Evolutionary conservation across 1,140 invertebrate genomes (phyloP).

Genomic region (Cheumatopsyche charites): DNA sequence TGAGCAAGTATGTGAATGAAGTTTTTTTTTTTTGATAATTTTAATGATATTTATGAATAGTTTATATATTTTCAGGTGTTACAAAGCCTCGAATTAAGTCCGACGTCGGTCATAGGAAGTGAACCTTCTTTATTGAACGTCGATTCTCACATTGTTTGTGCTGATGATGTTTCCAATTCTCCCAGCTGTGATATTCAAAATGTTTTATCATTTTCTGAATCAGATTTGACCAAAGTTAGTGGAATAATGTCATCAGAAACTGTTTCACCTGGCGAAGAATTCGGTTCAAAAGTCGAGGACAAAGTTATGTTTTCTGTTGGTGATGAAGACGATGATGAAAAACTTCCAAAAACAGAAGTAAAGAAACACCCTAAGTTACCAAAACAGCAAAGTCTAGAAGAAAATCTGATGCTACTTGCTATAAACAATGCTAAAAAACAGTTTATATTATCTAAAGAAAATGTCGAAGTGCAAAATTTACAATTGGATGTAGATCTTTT

Average conservation of each 20-base stretch:
- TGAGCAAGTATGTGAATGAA: conserved; percentile 52
- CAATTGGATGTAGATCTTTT: conserved; percentile 22
- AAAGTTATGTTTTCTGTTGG: conserved; percentile 45
- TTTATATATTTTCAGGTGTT: conserved; percentile 38
- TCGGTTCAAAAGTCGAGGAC: conserved; percentile 26
- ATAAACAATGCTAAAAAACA: background rate
- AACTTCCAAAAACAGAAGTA: background rate
- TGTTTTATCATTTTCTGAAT: conserved; percentile 52
- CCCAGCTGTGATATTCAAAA: conserved; percentile 54
- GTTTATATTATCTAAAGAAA: conserved; percentile 12
- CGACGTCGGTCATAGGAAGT: conserved; percentile 58
- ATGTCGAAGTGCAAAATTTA: conserved; percentile 27
- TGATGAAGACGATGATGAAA: conserved; percentile 25
- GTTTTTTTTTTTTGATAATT: background rate
- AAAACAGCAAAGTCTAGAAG: conserved; percentile 16
- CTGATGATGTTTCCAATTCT: conserved; percentile 36
- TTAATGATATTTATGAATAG: background rate
- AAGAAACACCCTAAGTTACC: background rate
- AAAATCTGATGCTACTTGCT: background rate
- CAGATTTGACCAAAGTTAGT: conserved; percentile 53
- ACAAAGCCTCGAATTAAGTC: conserved; percentile 48
- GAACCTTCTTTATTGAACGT: conserved; percentile 56
- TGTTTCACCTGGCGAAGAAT: conserved; percentile 36
- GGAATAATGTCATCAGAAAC: conserved; percentile 47
- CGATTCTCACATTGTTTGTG: conserved; percentile 39